Conservation (phyloP, 2,113 vertebrate genomes). For the Ibidorhyncha struthersii region DNA sequence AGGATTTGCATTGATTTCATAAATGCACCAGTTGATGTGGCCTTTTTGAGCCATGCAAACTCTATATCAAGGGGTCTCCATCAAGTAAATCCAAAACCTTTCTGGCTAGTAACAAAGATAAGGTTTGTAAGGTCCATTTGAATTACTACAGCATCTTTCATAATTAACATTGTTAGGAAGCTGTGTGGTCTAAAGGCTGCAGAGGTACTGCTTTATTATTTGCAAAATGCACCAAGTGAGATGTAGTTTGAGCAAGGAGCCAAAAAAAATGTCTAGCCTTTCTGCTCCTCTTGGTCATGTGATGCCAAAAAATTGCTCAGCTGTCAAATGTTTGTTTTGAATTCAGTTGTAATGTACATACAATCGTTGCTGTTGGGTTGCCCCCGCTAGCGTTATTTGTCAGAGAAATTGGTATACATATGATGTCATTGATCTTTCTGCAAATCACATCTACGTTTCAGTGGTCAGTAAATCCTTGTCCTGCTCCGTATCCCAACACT, state of each 20-base stretch:
- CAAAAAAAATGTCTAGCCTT: background rate
- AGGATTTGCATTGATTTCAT: background rate
- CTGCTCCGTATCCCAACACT: background rate
- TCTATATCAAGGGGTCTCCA: rapidly evolving
- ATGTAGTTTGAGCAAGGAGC: background rate
- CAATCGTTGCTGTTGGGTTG: background rate
- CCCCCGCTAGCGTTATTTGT: background rate
- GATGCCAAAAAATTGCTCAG: background rate
- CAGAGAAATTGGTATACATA: background rate
- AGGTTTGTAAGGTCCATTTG: background rate
- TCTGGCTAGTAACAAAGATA: background rate
- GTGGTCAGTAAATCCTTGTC: background rate
- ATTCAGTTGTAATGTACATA: background rate
- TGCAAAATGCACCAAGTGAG: background rate
- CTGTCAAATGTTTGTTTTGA: background rate
- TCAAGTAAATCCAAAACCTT: background rate
- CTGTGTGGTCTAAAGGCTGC: background rate
- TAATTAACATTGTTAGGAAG: background rate
- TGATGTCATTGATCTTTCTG: background rate
- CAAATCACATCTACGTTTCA: background rate
- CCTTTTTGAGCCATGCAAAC: background rate
- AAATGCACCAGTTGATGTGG: background rate
- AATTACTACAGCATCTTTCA: background rate
- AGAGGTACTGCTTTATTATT: background rate
- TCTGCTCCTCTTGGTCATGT: background rate